Percentiles rank a stretch among this genome's conserved stretches.
Evolutionary conservation across 2,113 vertebrate species (phyloP).

Genomic region (Crocuta crocuta): DNA sequence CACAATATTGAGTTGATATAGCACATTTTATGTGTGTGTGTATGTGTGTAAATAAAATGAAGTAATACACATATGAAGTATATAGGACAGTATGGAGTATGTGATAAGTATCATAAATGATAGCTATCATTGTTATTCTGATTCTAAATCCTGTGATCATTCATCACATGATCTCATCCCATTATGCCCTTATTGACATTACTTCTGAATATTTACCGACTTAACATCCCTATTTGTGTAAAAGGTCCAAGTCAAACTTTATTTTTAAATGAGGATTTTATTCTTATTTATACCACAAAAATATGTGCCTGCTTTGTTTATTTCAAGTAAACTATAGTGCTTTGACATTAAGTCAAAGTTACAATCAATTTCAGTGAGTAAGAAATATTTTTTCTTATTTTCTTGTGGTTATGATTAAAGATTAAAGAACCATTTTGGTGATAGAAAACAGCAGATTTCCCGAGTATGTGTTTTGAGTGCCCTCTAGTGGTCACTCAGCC

Average conservation of each 20-base stretch:
- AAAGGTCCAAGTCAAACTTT: background rate
- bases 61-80: background rate
- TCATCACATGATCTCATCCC: background rate
- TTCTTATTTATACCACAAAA: background rate
- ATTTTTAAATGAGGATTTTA: background rate
- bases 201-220: background rate
- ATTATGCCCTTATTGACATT: background rate
- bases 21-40: background rate
- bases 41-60: background rate
- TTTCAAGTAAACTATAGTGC: background rate
- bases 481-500: slow-evolving; percentile 47
- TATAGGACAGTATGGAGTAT: background rate
- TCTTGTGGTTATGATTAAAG: background rate
- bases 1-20: background rate
- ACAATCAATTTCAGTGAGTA: background rate
- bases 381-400: background rate
- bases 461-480: background rate
- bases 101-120: background rate
- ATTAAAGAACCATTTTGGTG: background rate
- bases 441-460: background rate
- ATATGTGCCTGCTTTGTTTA: background rate
- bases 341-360: background rate
- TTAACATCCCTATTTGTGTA: background rate
- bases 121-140: background rate
- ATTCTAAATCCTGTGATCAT: background rate